Evolutionary conservation across 1,140 invertebrate species (phyloP).

Genomic region (Trypoxylus dichotomus): DNA sequence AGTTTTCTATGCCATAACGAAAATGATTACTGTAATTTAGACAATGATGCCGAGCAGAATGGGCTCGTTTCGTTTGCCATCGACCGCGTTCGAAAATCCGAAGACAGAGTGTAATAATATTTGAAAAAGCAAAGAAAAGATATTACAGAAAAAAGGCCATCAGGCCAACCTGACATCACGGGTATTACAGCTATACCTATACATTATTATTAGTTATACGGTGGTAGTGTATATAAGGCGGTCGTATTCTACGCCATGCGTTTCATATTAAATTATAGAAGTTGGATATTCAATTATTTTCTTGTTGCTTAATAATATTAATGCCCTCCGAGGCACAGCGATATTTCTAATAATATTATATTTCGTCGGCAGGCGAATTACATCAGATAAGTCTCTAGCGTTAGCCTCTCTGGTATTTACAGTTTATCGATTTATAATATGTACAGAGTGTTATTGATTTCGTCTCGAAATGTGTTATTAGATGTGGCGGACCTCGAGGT

Average conservation of each 20-base stretch:
- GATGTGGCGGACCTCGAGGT: neutral
- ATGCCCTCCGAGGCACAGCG: neutral
- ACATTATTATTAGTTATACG: neutral
- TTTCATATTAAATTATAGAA: neutral
- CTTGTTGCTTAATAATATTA: neutral
- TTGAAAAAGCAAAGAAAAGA: neutral
- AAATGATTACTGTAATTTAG: neutral
- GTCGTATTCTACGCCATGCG: neutral
- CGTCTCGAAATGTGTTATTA: neutral
- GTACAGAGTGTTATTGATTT: neutral
- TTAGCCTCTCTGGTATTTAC: neutral
- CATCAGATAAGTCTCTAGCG: neutral
- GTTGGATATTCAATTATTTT: neutral
- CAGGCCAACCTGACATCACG: neutral
- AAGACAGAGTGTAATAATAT: neutral
- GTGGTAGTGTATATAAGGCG: neutral
- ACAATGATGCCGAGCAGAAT: neutral
- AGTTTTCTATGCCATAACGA: neutral
- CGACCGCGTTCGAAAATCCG: neutral
- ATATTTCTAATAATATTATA: slow-evolving; percentile 1
- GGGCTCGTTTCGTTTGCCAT: neutral
- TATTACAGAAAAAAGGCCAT: neutral
- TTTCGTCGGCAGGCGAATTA: neutral
- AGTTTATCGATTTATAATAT: neutral
- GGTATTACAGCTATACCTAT: neutral